Base-by-base conservation (phyloP, 2,113 vertebrate species). In the Acanthisitta chloris region DNA sequence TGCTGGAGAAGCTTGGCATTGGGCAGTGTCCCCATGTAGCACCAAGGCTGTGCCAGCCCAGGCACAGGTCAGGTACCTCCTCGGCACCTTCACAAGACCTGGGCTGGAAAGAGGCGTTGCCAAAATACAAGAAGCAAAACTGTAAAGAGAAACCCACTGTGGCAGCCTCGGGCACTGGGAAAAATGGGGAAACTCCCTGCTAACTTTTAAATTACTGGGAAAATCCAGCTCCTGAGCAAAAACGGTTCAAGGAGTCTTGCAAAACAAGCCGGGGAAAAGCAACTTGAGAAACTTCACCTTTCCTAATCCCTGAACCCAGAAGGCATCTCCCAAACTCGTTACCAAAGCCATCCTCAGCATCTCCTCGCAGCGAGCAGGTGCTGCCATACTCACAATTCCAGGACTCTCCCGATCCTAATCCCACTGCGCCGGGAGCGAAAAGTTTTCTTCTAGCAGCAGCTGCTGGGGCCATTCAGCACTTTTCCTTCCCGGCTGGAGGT, bases 251-350 rank as follows among this genome's bases (percentile, higher is more conserved):
- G 24, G 45, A 81, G 36, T 1, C 17, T 16, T 4, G 62, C 66
- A 24, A 33, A 83, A 48, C 2, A 29, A 5, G 36, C 0, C 6
- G 4, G 62, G 54, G 17, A 16, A 9, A 28, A 45, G 46, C 78
- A 8, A 54, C 31, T 1, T 3, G 52, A 48, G 74, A 11, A 69
- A 21, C 3, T 17, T 25, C 42, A 0, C 26, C 2, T 3, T 2
- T 1, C 2, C 29, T 51, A 0, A 14, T 2, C 14, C 29, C 57
- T 3, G 4, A 55, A 3, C 14, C 42, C 24, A 3, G 2, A 20
- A 7, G 19, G 46, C 77, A 42, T 48, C 34, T 4, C 55, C 42
- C 25, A 3, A 18, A 29, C 33, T 40, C 18, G 0, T 29, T 5
- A 4, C 15, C 40, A 0, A 0, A 8, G 34, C 0, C 28, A 2